phyloP scores from a whole-genome alignment of 2,888 invertebrate genomes.

The Dasysyrphus albostriatus region DNA sequence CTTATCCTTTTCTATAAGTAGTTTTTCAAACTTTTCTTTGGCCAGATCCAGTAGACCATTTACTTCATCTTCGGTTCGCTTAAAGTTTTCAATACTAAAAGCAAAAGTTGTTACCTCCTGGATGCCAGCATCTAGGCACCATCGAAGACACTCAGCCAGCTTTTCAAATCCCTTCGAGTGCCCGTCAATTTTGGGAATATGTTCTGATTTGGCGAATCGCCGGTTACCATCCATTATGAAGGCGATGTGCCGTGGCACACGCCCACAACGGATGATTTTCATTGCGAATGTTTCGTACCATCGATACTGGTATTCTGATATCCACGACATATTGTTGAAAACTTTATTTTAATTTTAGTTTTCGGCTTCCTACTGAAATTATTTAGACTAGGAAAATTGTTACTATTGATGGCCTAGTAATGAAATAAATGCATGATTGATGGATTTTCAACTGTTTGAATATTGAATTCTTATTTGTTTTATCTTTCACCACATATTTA shows the following conservation, averaged over 20 bases:
- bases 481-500: neutral
- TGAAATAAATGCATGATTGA: neutral
- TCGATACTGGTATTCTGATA: conserved; percentile 89
- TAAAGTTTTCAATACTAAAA: conserved; percentile 99
- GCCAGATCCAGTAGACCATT: conserved; percentile 94
- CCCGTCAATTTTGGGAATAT: conserved; percentile 89
- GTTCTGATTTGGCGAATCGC: conserved; percentile 93
- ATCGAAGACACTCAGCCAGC: conserved; percentile 90
- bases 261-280: conserved; percentile 88
- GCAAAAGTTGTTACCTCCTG: conserved; percentile 99
- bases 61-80: conserved; percentile 95
- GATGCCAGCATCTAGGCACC: conserved; percentile 95
- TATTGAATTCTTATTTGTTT: neutral
- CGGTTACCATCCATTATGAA: conserved; percentile 99
- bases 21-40: conserved; percentile 91
- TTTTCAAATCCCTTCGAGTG: conserved; percentile 94
- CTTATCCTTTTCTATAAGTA: conserved; percentile 93
- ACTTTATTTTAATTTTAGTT: neutral
- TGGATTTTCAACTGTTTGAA: neutral
- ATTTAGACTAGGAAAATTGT: neutral
- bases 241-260: conserved; percentile 95
- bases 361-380: neutral
- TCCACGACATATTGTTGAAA: conserved; percentile 88
- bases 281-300: conserved; percentile 91
- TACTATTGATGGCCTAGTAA: neutral